Conservation (phyloP, 2,113 vertebrate species). For the Salvelinus namaycush region DNA sequence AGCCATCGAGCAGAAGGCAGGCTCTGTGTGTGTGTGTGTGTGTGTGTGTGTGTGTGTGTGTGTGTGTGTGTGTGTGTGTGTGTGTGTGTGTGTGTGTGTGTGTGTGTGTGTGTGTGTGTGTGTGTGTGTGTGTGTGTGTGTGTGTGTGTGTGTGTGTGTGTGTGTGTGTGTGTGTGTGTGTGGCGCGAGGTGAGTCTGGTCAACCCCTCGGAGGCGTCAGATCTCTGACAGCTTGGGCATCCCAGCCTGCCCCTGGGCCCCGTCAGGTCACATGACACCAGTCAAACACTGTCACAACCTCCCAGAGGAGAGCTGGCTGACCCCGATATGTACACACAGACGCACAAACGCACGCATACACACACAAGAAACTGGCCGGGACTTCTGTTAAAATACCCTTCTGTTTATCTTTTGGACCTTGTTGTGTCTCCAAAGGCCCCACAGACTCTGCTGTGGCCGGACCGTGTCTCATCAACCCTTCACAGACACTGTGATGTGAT, state of each 20-base stretch:
- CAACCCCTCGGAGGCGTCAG: conserved; percentile 10
- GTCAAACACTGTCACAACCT: conserved; percentile 17
- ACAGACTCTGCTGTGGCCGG: too few species aligned
- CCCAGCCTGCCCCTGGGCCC: conserved; percentile 43
- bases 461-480: too few species aligned
- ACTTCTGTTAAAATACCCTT: too few species aligned
- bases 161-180: conserved; percentile 17
- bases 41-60: too few species aligned
- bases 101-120: too few species aligned
- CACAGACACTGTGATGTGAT: too few species aligned
- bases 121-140: too few species aligned
- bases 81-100: too few species aligned
- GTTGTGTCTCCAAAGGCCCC: not conserved
- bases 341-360: not conserved
- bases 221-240: conserved; percentile 9
- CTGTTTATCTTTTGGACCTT: not conserved
- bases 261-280: conserved; percentile 26
- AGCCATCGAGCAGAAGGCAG: conserved; percentile 69
- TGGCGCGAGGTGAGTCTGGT: conserved; percentile 19
- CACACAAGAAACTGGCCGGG: not conserved
- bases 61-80: too few species aligned
- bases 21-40: conserved; percentile 11
- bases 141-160: too few species aligned
- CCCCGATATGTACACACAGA: not conserved
- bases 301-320: conserved; percentile 8